These are phyloP conservation scores for Dryas iulia DNA, from an alignment of 1,140 invertebrate genomes.

Conservation along the genomic window DNA sequence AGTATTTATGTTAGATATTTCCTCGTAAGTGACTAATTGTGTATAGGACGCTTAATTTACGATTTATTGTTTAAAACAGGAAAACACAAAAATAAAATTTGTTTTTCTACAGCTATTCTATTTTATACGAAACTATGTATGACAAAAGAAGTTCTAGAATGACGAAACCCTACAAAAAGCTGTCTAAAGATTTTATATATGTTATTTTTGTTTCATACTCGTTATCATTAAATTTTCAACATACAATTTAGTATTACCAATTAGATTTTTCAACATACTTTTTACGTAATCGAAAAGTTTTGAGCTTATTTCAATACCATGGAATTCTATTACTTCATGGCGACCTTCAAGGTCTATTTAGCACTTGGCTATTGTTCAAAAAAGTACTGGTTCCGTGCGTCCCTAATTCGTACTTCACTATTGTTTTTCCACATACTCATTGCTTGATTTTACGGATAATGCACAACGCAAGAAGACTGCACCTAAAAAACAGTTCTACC, in stretches of 20 bases:
- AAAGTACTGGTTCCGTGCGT: conserved; percentile 52
- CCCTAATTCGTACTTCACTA: conserved; percentile 55
- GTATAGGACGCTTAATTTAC: conserved; percentile 1
- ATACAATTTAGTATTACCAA: neutral
- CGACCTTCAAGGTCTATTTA: conserved; percentile 58
- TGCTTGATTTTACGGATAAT: conserved; percentile 53
- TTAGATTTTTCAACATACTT: neutral
- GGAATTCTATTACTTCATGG: conserved; percentile 34
- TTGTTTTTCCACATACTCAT: conserved; percentile 50
- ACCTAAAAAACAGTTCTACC: conserved; percentile 17
- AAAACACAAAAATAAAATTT: neutral
- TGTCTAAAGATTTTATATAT: too few relatives aligned
- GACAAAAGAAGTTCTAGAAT: neutral
- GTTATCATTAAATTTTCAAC: too few relatives aligned
- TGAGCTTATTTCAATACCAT: neutral
- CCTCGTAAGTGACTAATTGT: conserved; percentile 34
- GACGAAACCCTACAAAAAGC: neutral
- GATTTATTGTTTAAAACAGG: neutral
- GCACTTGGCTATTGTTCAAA: conserved; percentile 54
- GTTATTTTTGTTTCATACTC: too few relatives aligned
- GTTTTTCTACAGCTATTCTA: neutral
- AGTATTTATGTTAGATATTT: conserved; percentile 30
- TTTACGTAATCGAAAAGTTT: neutral
- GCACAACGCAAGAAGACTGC: conserved; percentile 38
- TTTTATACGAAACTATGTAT: neutral